Percentiles rank a stretch among this genome's conserved stretches.
These are phyloP conservation scores for Drosophila nigricruria DNA, from an alignment of 2,888 invertebrate species.

Conservation along the genomic window DNA sequence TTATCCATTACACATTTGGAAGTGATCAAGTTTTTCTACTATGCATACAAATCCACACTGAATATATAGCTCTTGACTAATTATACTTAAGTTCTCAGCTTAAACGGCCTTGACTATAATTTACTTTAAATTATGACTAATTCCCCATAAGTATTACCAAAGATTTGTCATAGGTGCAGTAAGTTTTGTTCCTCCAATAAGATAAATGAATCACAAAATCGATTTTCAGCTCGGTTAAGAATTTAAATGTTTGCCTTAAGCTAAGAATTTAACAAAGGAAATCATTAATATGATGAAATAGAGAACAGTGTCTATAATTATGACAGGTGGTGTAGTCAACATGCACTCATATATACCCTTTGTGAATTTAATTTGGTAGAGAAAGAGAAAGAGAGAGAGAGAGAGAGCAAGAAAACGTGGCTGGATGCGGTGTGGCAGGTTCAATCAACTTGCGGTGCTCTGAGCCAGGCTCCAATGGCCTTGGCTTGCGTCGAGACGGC, in stretches of 20 bases:
- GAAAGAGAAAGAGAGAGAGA: not conserved
- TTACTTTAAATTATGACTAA: constrained; percentile 29
- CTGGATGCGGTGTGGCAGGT: constrained; percentile 51
- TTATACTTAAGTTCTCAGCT: not conserved
- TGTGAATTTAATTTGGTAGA: constrained; percentile 24
- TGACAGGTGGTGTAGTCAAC: constrained; percentile 36
- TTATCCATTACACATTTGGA: too few species aligned
- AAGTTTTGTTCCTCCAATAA: constrained; percentile 2
- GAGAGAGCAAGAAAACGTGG: constrained; percentile 30
- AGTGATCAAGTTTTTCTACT: too few species aligned
- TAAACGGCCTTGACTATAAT: constrained; percentile 31
- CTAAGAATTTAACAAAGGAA: constrained; percentile 4
- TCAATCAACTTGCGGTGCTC: constrained; percentile 55
- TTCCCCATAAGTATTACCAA: constrained; percentile 18
- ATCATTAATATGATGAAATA: constrained; percentile 28
- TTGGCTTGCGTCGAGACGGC: constrained; percentile 46
- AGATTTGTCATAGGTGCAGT: constrained; percentile 34
- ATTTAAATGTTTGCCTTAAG: constrained; percentile 12
- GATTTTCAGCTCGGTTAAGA: constrained; percentile 4
- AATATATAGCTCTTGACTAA: not conserved
- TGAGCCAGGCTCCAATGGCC: constrained; percentile 55
- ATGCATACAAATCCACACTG: not conserved
- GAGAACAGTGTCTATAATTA: constrained; percentile 45
- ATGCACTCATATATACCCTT: constrained; percentile 12
- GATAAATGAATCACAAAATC: constrained; percentile 36